phyloP scores from a whole-genome alignment of 2,888 invertebrate genomes.

The Steinernema carpocapsae region DNA sequence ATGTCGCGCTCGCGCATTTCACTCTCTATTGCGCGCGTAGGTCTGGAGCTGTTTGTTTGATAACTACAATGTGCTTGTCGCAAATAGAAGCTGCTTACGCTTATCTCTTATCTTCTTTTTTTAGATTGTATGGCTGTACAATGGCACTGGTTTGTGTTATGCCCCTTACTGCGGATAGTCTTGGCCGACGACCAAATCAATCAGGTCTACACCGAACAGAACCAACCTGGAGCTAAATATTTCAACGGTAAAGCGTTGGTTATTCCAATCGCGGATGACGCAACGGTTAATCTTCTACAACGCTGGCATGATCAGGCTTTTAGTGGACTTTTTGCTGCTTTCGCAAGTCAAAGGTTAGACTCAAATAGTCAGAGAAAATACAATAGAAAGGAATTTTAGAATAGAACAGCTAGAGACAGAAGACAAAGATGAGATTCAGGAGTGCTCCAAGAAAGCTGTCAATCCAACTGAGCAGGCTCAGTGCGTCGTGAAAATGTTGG shows the following conservation, averaged over 20 bases:
- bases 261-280: neutral
- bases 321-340: conserved; percentile 24
- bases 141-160: too few species aligned
- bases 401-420: neutral
- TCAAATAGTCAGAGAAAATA: neutral
- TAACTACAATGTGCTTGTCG: too few species aligned
- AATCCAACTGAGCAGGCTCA: neutral
- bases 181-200: neutral
- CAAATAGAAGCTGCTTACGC: too few species aligned
- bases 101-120: too few species aligned
- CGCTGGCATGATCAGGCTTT: conserved; percentile 23
- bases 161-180: neutral
- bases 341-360: neutral
- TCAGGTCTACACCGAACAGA: neutral
- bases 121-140: too few species aligned
- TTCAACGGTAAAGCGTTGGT: conserved; percentile 23
- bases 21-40: too few species aligned
- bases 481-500: conserved; percentile 6
- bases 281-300: neutral
- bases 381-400: neutral
- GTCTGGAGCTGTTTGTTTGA: too few species aligned
- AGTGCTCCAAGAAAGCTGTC: neutral
- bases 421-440: neutral
- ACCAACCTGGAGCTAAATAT: conserved; percentile 8
- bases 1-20: too few species aligned